A percentile compares a stretch with the other conserved stretches of the same genome.
Evolutionary conservation across 2,113 vertebrate species (phyloP).

Genomic region (Lepus americanus): DNA sequence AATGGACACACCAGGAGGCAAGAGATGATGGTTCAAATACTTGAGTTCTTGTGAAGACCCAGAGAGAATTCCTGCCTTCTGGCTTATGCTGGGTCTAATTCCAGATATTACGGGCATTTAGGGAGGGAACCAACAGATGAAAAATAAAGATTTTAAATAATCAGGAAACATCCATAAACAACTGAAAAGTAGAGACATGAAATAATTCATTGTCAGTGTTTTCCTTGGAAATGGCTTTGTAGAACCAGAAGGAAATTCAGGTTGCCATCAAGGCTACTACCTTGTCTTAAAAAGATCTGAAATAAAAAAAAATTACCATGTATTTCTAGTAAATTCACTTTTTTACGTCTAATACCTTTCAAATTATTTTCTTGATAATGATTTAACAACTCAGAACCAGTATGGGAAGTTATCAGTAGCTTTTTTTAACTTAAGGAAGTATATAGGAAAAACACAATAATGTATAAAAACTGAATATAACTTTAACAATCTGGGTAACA

Average conservation of each 20-base stretch:
- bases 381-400: not conserved
- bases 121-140: too few species aligned
- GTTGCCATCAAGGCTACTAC: not conserved
- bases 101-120: too few species aligned
- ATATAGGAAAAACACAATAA: not conserved
- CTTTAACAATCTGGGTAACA: conserved; percentile 1
- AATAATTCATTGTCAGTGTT: not conserved
- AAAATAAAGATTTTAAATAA: not conserved
- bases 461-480: not conserved
- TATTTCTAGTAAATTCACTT: not conserved
- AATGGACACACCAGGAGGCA: too few species aligned
- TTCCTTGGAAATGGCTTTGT: conserved; percentile 13
- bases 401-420: not conserved
- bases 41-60: too few species aligned
- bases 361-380: not conserved
- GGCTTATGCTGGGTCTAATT: too few species aligned
- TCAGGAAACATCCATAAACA: not conserved
- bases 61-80: too few species aligned
- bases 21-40: too few species aligned
- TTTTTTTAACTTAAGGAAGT: not conserved
- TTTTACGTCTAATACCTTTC: not conserved
- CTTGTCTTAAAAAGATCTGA: not conserved
- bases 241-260: conserved; percentile 21
- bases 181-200: not conserved
- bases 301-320: not conserved